Percentiles rank a stretch among this genome's conserved stretches.
Conservation (phyloP, 2,888 invertebrate genomes). For the Argyresthia albistria region DNA sequence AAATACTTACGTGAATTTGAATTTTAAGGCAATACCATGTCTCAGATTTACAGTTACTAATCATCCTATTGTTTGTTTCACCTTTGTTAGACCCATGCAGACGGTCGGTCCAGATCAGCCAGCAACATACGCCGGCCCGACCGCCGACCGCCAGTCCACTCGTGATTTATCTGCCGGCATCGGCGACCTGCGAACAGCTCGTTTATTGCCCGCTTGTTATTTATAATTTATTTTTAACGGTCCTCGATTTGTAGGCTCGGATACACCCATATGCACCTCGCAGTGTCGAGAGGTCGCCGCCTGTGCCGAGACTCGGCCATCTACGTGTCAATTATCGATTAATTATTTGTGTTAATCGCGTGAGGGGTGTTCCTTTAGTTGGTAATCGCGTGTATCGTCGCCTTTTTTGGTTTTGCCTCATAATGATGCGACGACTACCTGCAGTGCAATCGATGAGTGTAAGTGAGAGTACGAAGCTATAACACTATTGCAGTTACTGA, state of each 20-base stretch:
- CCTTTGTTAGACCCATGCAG: not conserved
- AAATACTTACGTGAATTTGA: too few relatives aligned
- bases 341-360: slow-evolving; percentile 13
- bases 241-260: slow-evolving; percentile 54
- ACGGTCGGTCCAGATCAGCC: not conserved
- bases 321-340: slow-evolving; percentile 29
- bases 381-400: slow-evolving; percentile 1
- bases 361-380: not conserved
- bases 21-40: too few relatives aligned
- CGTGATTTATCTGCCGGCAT: slow-evolving; percentile 67
- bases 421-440: not conserved
- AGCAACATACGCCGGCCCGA: slow-evolving; percentile 14
- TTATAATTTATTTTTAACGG: slow-evolving; percentile 72
- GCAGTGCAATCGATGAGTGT: not conserved
- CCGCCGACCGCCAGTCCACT: slow-evolving; percentile 20
- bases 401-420: slow-evolving; percentile 7
- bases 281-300: slow-evolving; percentile 24
- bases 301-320: slow-evolving; percentile 9
- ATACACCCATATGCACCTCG: slow-evolving; percentile 4
- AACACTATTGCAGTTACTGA: not conserved
- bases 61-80: not conserved
- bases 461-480: not conserved
- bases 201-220: slow-evolving; percentile 68
- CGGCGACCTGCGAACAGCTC: slow-evolving; percentile 65
- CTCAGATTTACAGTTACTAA: too few relatives aligned